Conservation (phyloP, 2,797 vertebrate species). For the Argyrosomus regius region DNA sequence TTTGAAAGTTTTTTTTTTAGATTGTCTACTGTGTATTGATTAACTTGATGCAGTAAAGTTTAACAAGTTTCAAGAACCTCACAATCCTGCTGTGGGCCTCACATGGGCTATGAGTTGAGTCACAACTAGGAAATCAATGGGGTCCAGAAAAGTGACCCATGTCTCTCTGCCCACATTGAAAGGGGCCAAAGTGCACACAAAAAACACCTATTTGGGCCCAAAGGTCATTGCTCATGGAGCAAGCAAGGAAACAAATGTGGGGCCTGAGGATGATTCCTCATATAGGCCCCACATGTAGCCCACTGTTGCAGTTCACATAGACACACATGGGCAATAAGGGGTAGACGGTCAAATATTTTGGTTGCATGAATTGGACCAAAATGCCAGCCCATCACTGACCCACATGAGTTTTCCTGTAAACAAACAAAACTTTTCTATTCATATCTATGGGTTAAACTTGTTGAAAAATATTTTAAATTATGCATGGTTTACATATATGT, state of each 20-base stretch:
- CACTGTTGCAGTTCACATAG: neutral
- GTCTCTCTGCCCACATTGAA: conserved; percentile 4
- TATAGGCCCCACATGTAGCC: too few relatives aligned
- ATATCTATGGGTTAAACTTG: too few relatives aligned
- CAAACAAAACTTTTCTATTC: too few relatives aligned
- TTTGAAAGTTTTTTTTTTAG: conserved; percentile 19
- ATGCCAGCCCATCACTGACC: neutral
- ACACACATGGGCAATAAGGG: neutral
- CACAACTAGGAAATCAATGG: neutral
- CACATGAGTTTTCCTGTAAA: neutral
- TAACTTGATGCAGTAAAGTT: neutral
- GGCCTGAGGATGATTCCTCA: neutral
- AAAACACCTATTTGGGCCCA: neutral
- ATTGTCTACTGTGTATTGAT: neutral
- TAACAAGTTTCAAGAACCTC: conserved; percentile 24
- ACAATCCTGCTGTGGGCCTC: neutral
- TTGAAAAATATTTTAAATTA: neutral
- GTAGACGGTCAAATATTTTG: neutral
- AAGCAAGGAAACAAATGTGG: neutral
- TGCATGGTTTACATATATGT: neutral
- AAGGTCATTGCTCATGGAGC: neutral
- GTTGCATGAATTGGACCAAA: neutral
- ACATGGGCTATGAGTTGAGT: neutral
- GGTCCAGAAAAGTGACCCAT: neutral
- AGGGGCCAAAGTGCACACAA: neutral